Percentiles rank a stretch among this genome's conserved stretches.
phyloP scores from a whole-genome alignment of 2,797 vertebrate species.

The Notoglanidium macrostoma region DNA sequence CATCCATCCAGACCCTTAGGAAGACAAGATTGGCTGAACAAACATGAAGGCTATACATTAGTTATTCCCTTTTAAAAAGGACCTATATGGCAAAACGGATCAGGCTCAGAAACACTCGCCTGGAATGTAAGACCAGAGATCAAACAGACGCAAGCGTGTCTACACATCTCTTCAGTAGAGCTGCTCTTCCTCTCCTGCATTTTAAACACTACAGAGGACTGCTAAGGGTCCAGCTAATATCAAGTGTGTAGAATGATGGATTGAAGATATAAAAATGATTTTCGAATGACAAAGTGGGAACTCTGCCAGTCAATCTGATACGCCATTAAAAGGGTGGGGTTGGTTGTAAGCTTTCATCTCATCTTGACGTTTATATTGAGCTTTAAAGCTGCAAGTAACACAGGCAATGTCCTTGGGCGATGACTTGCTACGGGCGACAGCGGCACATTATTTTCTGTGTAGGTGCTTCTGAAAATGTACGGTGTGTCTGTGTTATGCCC shows the following conservation, averaged over 20 bases:
- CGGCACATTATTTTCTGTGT: not conserved
- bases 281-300: conserved; percentile 15
- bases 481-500: not conserved
- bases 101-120: conserved; percentile 32
- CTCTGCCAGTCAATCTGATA: not conserved
- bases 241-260: conserved; percentile 26
- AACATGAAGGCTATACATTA: conserved; percentile 1
- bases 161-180: conserved; percentile 24
- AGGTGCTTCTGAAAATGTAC: not conserved
- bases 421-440: not conserved
- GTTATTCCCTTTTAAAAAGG: conserved; percentile 41
- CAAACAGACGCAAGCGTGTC: conserved; percentile 39
- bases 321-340: not conserved
- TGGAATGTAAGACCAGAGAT: conserved; percentile 41
- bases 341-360: conserved; percentile 13
- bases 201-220: conserved; percentile 29
- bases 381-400: conserved; percentile 3
- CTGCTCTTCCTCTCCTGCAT: conserved; percentile 32
- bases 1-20: not conserved
- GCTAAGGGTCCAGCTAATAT: conserved; percentile 10
- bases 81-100: conserved; percentile 31
- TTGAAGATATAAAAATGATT: conserved; percentile 24
- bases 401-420: conserved; percentile 10
- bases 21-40: not conserved
- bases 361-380: conserved; percentile 11